A percentile compares a stretch with the other conserved stretches of the same genome.
These are phyloP conservation scores for Osmerus mordax DNA, from an alignment of 2,113 vertebrate genomes.

Conservation along the genomic window DNA sequence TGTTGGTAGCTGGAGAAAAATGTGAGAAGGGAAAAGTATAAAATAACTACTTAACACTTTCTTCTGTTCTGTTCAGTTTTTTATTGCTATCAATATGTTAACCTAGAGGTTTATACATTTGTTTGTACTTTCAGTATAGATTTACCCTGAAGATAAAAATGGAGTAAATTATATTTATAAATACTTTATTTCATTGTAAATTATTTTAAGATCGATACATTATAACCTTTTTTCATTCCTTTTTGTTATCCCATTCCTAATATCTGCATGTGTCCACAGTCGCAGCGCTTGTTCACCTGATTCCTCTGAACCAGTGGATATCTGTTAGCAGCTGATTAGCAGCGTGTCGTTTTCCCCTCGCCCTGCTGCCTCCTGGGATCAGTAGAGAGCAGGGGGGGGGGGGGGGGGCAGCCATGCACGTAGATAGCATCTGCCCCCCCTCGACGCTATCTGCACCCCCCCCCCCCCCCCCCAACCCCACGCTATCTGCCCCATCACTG, in stretches of 20 bases:
- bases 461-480: not conserved
- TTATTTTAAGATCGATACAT: not conserved
- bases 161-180: too few relatives aligned
- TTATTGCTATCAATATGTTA: too few relatives aligned
- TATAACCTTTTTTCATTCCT: not conserved
- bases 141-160: too few relatives aligned
- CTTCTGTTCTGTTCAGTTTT: too few relatives aligned
- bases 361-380: constrained; percentile 8
- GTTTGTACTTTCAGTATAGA: too few relatives aligned
- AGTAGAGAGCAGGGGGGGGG: not conserved
- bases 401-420: constrained; percentile 13
- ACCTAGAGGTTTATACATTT: too few relatives aligned
- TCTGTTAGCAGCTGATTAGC: not conserved
- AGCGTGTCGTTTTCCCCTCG: not conserved
- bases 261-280: too few relatives aligned
- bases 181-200: too few relatives aligned
- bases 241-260: not conserved
- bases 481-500: constrained; percentile 14
- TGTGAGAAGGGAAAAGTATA: too few relatives aligned
- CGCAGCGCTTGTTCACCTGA: not conserved
- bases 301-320: not conserved
- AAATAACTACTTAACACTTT: too few relatives aligned
- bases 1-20: constrained; percentile 6
- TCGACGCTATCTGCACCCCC: not conserved
- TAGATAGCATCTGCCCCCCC: constrained; percentile 15